phyloP scores from a whole-genome alignment of 2,113 vertebrate species.

The Myrmecophaga tridactyla region DNA sequence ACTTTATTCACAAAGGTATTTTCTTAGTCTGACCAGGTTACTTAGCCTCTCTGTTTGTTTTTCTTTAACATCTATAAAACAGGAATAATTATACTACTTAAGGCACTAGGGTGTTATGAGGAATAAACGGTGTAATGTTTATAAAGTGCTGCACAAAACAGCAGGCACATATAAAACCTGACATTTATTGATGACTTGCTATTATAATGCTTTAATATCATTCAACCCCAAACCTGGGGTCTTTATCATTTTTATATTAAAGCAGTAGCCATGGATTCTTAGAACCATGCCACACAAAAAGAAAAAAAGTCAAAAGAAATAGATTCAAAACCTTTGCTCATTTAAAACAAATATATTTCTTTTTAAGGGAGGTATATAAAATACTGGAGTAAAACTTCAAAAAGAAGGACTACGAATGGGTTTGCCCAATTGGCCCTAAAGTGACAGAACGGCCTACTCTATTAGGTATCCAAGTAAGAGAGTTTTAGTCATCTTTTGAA shows the following conservation, averaged over 20 bases:
- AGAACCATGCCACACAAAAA: background rate
- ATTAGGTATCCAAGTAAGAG: background rate
- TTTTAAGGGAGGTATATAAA: background rate
- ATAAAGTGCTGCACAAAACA: background rate
- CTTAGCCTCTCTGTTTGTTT: background rate
- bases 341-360: background rate
- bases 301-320: background rate
- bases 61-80: background rate
- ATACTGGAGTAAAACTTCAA: background rate
- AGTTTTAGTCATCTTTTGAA: slow-evolving; percentile 6
- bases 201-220: background rate
- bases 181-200: background rate
- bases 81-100: background rate
- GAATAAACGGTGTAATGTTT: background rate
- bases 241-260: background rate
- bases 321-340: background rate
- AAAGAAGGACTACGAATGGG: background rate
- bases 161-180: background rate
- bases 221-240: background rate
- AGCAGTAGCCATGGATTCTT: background rate
- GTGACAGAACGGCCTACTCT: background rate
- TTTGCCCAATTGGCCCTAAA: background rate
- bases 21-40: background rate
- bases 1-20: background rate
- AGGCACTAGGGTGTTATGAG: background rate